Percentiles rank a stretch among this genome's conserved stretches.
These are phyloP conservation scores for Vultur gryphus DNA, from an alignment of 2,797 vertebrate genomes.

Conservation along the genomic window DNA sequence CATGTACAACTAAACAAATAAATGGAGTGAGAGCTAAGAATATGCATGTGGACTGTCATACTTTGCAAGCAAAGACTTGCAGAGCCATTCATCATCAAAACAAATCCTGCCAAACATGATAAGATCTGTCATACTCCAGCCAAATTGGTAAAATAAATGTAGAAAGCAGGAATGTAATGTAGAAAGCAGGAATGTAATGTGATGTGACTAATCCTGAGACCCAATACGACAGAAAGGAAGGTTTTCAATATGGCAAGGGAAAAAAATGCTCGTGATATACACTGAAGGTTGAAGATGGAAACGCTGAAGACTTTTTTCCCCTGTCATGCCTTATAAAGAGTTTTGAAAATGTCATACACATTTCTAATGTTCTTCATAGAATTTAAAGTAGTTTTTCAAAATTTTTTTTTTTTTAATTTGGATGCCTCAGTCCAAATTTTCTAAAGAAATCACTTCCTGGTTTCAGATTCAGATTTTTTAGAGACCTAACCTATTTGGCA, in stretches of 20 bases:
- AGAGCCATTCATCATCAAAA: conserved; percentile 55
- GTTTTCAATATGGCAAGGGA: not conserved
- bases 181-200: conserved; percentile 45
- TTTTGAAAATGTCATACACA: not conserved
- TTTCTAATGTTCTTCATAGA: not conserved
- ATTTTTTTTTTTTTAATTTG: not conserved
- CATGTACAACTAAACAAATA: not conserved
- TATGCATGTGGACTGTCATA: conserved; percentile 47
- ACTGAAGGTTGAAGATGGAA: not conserved
- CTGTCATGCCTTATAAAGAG: not conserved
- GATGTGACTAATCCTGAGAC: conserved; percentile 49
- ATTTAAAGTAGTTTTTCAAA: not conserved
- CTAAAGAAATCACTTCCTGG: not conserved
- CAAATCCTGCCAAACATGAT: conserved; percentile 39
- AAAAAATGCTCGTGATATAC: not conserved
- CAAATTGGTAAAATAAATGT: conserved; percentile 61
- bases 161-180: conserved; percentile 38
- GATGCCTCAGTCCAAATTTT: not conserved
- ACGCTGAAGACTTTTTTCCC: not conserved
- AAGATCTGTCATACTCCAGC: conserved; percentile 59
- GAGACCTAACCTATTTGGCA: not conserved
- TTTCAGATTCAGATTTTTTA: not conserved
- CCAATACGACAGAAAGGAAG: not conserved
- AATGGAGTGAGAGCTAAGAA: conserved; percentile 44
- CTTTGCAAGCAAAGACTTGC: conserved; percentile 61